Conservation (phyloP, 2,797 vertebrate species). For the Melopsittacus undulatus region DNA sequence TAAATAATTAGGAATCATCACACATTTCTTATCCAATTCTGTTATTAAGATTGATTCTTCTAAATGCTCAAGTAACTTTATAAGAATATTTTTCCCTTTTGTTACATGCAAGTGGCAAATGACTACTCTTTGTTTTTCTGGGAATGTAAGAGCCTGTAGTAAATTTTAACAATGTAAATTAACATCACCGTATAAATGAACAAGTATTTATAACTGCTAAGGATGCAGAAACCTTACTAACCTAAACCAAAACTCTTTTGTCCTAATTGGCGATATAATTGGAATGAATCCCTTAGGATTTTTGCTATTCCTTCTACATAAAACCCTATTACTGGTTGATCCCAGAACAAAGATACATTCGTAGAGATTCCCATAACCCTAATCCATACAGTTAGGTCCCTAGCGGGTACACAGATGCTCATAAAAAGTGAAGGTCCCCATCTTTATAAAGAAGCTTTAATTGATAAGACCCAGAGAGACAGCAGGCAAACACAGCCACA, state of each 20-base stretch:
- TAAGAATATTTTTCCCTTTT: background rate
- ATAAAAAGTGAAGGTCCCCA: conserved; percentile 24
- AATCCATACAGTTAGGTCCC: conserved; percentile 54
- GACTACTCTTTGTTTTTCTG: background rate
- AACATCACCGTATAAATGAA: background rate
- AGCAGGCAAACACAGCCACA: background rate
- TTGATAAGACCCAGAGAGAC: conserved; percentile 44
- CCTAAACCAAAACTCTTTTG: conserved; percentile 41
- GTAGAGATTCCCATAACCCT: conserved; percentile 47
- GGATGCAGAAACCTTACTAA: conserved; percentile 45
- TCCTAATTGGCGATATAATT: conserved; percentile 51
- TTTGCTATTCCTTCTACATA: conserved; percentile 33
- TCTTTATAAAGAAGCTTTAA: conserved; percentile 55
- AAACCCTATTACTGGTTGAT: conserved; percentile 63
- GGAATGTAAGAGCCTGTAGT: background rate
- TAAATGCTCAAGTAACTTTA: background rate
- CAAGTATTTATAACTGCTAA: conserved; percentile 34
- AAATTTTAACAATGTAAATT: conserved; percentile 31
- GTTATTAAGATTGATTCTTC: background rate
- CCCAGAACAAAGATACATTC: conserved; percentile 55
- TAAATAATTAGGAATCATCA: background rate
- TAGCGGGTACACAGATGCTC: conserved; percentile 63
- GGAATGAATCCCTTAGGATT: conserved; percentile 54
- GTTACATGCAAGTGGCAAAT: background rate
- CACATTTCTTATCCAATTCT: background rate